Evolutionary conservation across 2,113 vertebrate species (phyloP).

Genomic region (Nanorana parkeri): DNA sequence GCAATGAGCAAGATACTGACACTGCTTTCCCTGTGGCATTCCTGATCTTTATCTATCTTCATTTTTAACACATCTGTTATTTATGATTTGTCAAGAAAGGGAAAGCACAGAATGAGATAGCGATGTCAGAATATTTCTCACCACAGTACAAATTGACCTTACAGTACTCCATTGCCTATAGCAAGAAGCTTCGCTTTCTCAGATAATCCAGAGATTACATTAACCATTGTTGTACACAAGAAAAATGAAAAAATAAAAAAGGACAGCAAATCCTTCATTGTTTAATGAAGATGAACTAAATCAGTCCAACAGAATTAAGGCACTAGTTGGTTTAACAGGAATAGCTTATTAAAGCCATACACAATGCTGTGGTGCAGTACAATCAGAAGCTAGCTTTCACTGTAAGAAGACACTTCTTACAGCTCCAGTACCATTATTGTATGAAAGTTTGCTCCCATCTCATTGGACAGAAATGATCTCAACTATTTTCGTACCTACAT

Average conservation of each 20-base stretch:
- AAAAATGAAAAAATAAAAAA: neutral
- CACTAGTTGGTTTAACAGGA: slow-evolving; percentile 39
- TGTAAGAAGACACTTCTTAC: slow-evolving; percentile 33
- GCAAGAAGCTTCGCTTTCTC: neutral
- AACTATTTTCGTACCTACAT: slow-evolving; percentile 28
- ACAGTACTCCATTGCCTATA: neutral
- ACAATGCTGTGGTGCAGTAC: neutral
- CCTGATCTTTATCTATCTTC: slow-evolving; percentile 40
- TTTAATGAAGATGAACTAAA: slow-evolving; percentile 17
- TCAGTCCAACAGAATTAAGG: slow-evolving; percentile 24
- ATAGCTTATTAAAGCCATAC: neutral
- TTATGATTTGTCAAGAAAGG: neutral
- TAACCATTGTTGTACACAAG: neutral
- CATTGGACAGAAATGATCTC: neutral
- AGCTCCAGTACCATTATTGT: slow-evolving; percentile 14
- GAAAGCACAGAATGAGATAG: neutral
- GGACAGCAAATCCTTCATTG: slow-evolving; percentile 1
- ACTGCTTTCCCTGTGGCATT: neutral
- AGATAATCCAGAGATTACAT: neutral
- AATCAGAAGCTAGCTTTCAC: neutral
- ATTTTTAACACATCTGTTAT: neutral
- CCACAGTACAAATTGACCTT: neutral
- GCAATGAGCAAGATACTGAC: neutral
- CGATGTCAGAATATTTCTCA: slow-evolving; percentile 12
- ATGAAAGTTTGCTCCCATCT: neutral